Evolutionary conservation across 1,140 invertebrate genomes (phyloP).

Genomic region (Anagrus nilaparvatae): DNA sequence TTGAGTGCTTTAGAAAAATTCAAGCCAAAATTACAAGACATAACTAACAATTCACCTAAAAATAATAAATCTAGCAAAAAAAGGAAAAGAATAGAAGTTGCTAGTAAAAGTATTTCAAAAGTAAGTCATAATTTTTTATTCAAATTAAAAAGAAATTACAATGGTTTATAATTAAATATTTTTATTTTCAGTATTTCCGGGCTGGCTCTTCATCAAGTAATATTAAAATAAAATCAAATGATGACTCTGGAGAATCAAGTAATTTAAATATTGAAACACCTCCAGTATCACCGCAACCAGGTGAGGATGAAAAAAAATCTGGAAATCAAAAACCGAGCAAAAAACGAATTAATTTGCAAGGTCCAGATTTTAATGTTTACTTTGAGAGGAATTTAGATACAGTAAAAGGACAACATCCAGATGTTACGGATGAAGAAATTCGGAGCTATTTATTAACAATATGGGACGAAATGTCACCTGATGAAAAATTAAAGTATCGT

Average conservation of each 20-base stretch:
- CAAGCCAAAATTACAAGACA: constrained; percentile 11
- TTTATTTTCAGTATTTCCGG: constrained; percentile 9
- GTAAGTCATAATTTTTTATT: constrained; percentile 1
- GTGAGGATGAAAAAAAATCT: constrained; percentile 8
- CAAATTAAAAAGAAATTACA: too few species aligned
- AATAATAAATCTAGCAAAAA: constrained; percentile 5
- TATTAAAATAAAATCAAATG: neutral
- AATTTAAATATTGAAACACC: constrained; percentile 16
- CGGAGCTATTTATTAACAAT: constrained; percentile 39
- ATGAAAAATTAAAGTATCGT: constrained; percentile 15
- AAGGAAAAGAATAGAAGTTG: constrained; percentile 12
- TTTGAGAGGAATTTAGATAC: constrained; percentile 37
- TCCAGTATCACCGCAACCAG: constrained; percentile 11
- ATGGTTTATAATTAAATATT: constrained; percentile 3
- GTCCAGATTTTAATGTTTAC: constrained; percentile 38
- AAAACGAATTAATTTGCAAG: constrained; percentile 12
- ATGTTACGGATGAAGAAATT: constrained; percentile 36
- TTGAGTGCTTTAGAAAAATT: constrained; percentile 10
- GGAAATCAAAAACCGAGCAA: constrained; percentile 9
- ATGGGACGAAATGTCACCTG: constrained; percentile 32
- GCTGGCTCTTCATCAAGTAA: too few species aligned
- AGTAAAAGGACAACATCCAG: constrained; percentile 39
- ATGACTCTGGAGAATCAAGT: constrained; percentile 2
- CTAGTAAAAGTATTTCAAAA: neutral
- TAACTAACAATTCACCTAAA: constrained; percentile 7